Evolutionary conservation across 2,113 vertebrate genomes (phyloP).

Genomic region (Pygoscelis antarcticus): DNA sequence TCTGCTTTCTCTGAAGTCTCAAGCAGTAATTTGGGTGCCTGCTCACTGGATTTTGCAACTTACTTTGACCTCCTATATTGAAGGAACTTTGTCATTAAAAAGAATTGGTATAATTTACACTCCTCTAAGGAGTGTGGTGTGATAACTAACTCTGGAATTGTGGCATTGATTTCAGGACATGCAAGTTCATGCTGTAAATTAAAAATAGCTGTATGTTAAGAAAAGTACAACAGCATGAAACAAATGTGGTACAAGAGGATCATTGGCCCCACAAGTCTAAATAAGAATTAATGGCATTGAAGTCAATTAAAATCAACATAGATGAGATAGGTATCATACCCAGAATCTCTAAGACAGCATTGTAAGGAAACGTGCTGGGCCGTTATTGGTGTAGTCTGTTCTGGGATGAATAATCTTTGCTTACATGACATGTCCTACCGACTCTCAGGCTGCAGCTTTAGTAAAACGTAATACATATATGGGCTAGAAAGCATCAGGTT

Average conservation of each 20-base stretch:
- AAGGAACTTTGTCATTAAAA: not conserved
- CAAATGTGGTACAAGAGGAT: not conserved
- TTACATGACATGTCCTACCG: rapidly evolving
- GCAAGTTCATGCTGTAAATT: not conserved
- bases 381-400: not conserved
- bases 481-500: not conserved
- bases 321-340: not conserved
- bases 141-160: not conserved
- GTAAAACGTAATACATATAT: not conserved
- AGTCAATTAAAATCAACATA: not conserved
- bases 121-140: not conserved
- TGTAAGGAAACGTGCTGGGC: not conserved
- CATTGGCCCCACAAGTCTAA: not conserved
- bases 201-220: not conserved
- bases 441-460: not conserved
- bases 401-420: not conserved
- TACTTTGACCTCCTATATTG: not conserved
- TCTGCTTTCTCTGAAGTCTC: not conserved
- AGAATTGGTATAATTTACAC: not conserved
- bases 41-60: not conserved
- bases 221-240: not conserved
- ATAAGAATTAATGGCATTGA: not conserved
- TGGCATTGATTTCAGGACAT: not conserved
- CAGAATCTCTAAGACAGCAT: not conserved
- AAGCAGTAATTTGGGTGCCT: not conserved